Percentiles rank a stretch among this genome's conserved stretches.
Conservation (phyloP, 2,888 invertebrate genomes). For the Timema cristinae region DNA sequence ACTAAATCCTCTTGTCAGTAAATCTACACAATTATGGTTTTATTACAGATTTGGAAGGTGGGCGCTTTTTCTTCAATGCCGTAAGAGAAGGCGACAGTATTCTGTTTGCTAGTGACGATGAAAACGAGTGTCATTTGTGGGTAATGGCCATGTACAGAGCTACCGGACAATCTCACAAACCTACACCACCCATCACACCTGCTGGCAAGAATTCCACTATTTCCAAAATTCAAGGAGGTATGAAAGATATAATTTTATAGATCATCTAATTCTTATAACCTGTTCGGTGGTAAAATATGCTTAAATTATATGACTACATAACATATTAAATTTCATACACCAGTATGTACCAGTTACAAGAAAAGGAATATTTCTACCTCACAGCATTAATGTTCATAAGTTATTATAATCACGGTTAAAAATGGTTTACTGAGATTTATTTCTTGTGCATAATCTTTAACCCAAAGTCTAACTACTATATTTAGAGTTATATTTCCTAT, state of each 20-base stretch:
- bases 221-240: conserved; percentile 87
- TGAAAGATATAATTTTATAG: neutral
- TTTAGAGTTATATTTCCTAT: too few species aligned
- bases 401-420: too few species aligned
- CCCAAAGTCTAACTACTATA: too few species aligned
- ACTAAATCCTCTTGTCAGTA: too few species aligned
- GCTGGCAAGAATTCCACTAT: conserved; percentile 81
- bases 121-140: conserved; percentile 98
- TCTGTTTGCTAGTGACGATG: conserved; percentile 92
- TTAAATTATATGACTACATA: too few species aligned
- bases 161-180: conserved; percentile 99
- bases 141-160: conserved; percentile 99
- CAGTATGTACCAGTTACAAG: too few species aligned
- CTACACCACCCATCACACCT: conserved; percentile 86
- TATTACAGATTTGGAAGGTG: conserved; percentile 80
- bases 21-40: neutral
- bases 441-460: too few species aligned
- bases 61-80: conserved; percentile 95
- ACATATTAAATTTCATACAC: too few species aligned
- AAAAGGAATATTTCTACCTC: too few species aligned
- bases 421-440: too few species aligned
- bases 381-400: too few species aligned
- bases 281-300: too few species aligned
- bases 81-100: conserved; percentile 98
- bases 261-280: neutral